A percentile compares a stretch with the other conserved stretches of the same genome.
Evolutionary conservation across 2,113 vertebrate species (phyloP).

Genomic region (Euleptes europaea): DNA sequence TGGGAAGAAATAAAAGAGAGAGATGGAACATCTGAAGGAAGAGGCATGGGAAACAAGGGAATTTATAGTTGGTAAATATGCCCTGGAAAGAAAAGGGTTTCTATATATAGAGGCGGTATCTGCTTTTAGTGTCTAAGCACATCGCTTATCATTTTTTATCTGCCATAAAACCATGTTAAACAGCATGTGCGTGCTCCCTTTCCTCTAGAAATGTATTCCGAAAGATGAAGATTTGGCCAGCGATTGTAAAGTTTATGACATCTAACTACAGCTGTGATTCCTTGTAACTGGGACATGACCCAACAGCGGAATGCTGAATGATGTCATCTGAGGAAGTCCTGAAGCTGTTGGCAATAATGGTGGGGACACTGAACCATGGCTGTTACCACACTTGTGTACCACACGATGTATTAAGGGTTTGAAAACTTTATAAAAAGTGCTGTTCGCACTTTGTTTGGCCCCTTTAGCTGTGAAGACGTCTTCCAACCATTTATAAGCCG

Average conservation of each 20-base stretch:
- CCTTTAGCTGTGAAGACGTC: too few species aligned
- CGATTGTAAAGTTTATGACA: conserved; percentile 2
- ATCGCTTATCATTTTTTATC: neutral
- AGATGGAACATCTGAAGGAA: neutral
- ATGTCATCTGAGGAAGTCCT: neutral
- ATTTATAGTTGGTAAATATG: neutral
- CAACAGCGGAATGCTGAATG: neutral
- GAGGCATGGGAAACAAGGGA: neutral
- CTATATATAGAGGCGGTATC: neutral
- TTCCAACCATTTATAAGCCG: too few species aligned
- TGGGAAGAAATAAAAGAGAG: too few species aligned
- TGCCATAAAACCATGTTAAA: conserved; percentile 8
- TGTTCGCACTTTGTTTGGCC: too few species aligned
- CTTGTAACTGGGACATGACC: neutral
- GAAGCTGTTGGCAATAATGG: neutral
- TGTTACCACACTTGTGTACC: too few species aligned
- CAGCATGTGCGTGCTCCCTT: neutral
- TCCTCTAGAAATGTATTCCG: neutral
- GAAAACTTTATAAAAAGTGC: too few species aligned
- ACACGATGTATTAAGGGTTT: too few species aligned
- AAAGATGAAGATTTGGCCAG: neutral
- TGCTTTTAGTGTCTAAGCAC: neutral
- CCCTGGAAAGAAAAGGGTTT: neutral
- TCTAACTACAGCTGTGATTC: neutral
- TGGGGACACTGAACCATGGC: neutral